Evolutionary conservation across 1,140 invertebrate species (phyloP).

Genomic region (Pogonognathellus flavescens): DNA sequence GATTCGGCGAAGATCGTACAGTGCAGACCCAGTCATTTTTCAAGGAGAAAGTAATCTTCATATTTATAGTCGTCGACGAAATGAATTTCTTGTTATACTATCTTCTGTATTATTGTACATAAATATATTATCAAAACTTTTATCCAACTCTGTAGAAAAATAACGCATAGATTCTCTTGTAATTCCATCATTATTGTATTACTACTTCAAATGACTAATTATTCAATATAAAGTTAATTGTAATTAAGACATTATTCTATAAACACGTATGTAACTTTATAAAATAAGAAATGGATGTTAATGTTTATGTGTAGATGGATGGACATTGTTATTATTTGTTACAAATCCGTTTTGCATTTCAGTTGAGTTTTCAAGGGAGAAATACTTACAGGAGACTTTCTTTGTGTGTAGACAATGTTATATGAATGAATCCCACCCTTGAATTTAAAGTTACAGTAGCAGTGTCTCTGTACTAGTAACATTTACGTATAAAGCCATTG

Average conservation of each 20-base stretch:
- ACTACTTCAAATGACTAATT: slow-evolving; percentile 45
- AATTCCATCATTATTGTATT: slow-evolving; percentile 39
- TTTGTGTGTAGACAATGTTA: background rate
- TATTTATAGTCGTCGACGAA: slow-evolving; percentile 8
- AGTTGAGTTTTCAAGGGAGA: slow-evolving; percentile 6
- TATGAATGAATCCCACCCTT: no score
- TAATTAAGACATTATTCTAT: background rate
- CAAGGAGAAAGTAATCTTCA: slow-evolving; percentile 41
- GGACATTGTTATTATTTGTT: slow-evolving; percentile 23
- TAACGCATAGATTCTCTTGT: slow-evolving; percentile 35
- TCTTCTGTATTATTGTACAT: slow-evolving; percentile 35
- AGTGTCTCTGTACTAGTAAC: no score
- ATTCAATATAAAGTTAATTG: slow-evolving; percentile 7
- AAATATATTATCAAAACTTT: slow-evolving; percentile 3
- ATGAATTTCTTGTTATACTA: slow-evolving; percentile 37
- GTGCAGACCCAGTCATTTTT: slow-evolving; percentile 37
- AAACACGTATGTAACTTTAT: background rate
- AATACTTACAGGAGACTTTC: slow-evolving; percentile 33
- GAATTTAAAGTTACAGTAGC: no score
- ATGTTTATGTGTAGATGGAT: background rate
- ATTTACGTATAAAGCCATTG: background rate
- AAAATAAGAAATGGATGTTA: background rate
- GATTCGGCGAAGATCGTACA: background rate
- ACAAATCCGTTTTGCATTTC: slow-evolving; percentile 46
- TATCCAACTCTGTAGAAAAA: slow-evolving; percentile 23